These are phyloP conservation scores for Ectropis grisescens DNA, from an alignment of 1,140 invertebrate species.

Conservation along the genomic window DNA sequence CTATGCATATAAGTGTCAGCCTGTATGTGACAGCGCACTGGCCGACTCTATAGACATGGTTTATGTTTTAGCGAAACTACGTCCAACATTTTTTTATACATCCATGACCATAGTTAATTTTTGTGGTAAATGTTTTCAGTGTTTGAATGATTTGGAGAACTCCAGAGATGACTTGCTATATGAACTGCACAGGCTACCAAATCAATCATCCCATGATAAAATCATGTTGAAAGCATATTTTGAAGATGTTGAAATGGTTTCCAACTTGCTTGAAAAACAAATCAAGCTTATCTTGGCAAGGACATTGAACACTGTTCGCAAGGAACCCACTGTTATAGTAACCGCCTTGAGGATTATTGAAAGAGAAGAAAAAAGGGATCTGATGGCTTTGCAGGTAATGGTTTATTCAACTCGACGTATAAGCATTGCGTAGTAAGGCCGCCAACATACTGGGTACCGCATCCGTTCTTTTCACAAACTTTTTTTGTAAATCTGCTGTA, in stretches of 20 bases:
- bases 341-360: constrained; percentile 97
- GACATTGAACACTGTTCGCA: constrained; percentile 93
- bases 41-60: too few species aligned
- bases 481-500: too few species aligned
- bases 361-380: constrained; percentile 93
- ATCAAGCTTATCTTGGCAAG: constrained; percentile 90
- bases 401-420: too few species aligned
- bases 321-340: constrained; percentile 96
- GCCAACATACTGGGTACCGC: too few species aligned
- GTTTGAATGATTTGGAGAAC: constrained; percentile 95
- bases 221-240: constrained; percentile 95
- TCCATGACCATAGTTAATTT: too few species aligned
- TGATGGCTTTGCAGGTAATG: constrained; percentile 77
- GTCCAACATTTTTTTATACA: too few species aligned
- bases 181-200: constrained; percentile 94
- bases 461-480: too few species aligned
- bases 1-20: too few species aligned
- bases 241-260: constrained; percentile 93
- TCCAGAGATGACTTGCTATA: constrained; percentile 95
- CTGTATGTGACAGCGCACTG: too few species aligned
- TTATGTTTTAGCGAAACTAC: too few species aligned
- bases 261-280: constrained; percentile 91
- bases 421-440: too few species aligned
- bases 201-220: constrained; percentile 91
- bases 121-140: constrained; percentile 58